A percentile compares a stretch with the other conserved stretches of the same genome.
These are phyloP conservation scores for Amorpha juglandis DNA, from an alignment of 2,888 invertebrate species.

Conservation along the genomic window DNA sequence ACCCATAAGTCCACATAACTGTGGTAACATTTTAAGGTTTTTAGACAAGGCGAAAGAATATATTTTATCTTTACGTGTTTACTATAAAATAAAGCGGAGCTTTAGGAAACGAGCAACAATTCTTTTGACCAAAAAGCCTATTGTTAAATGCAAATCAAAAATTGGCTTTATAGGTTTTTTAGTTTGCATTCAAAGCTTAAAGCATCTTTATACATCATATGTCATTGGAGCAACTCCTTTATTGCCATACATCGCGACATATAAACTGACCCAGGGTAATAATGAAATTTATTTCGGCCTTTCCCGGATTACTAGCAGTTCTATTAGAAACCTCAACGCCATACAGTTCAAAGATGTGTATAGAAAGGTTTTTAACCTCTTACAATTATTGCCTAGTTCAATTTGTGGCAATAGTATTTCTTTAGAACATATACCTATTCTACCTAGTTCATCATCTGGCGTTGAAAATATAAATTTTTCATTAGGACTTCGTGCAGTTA, in stretches of 20 bases:
- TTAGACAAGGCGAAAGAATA: constrained; percentile 28
- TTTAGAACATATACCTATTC: constrained; percentile 2
- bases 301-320: neutral
- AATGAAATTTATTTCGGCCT: neutral
- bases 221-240: constrained; percentile 10
- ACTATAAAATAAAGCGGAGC: constrained; percentile 26
- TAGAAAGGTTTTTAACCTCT: neutral
- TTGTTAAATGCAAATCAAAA: neutral
- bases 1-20: constrained; percentile 23
- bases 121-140: neutral
- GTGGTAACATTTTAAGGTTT: constrained; percentile 21
- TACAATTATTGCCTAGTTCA: neutral
- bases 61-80: constrained; percentile 31
- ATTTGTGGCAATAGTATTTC: neutral
- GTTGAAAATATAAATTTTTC: neutral
- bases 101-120: constrained; percentile 17
- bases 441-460: neutral
- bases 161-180: neutral
- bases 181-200: constrained; percentile 28
- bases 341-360: neutral
- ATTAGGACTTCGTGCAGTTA: neutral
- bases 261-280: constrained; percentile 25
- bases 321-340: neutral
- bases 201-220: neutral
- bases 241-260: constrained; percentile 29